Base-by-base conservation (phyloP, 2,888 invertebrate species). In the Lypha dubia region DNA sequence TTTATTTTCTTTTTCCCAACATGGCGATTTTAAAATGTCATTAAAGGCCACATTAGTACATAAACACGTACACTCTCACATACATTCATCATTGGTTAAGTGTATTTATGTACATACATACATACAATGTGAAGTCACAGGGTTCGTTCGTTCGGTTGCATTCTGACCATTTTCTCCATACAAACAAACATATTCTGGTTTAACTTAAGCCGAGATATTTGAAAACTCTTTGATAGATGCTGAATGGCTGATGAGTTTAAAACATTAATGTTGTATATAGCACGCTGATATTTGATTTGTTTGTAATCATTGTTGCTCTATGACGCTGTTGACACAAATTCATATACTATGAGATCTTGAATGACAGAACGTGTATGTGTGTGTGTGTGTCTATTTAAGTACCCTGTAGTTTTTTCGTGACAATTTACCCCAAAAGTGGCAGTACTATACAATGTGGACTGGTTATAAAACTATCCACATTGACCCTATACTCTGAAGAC, bases 271-370 rank as follows among this genome's bases (percentile, higher is more conserved):
- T 17, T 63, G 13, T 13, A 15, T 41, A 41, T 24, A 28, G 28
- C 28, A n/a, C 32, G 20, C 9, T 53, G 17, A 28, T 56, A 74
- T 51, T 82, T 71, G 68, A 71, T 71, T 63, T 76, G 65, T 65
- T n/a, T 71, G 70, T 73, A 65, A 65, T 65, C 63, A 22, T 58
- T 71, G 44, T 46, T 58, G 51, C 28, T 63, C 46, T 13, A 11
- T 65, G n/a, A n/a, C n/a, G 67, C 11, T 67, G 76, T 81, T 76
- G 82, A 79, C 73, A 73, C 49, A 71, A 20, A 38, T 38, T 11
- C 7, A 7, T 56, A 15, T 32, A 15, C 8, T 28, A 20, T 44
- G 28, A 28, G 5, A 28, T 28, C 28, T 28, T 28, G 28, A 28
- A 28, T 28, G 3, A n/a, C 20, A 9, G 8, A n/a, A 5, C 11